A percentile compares a stretch with the other conserved stretches of the same genome.
Conservation (phyloP, 2,113 vertebrate species). For the Grammomys surdaster region DNA sequence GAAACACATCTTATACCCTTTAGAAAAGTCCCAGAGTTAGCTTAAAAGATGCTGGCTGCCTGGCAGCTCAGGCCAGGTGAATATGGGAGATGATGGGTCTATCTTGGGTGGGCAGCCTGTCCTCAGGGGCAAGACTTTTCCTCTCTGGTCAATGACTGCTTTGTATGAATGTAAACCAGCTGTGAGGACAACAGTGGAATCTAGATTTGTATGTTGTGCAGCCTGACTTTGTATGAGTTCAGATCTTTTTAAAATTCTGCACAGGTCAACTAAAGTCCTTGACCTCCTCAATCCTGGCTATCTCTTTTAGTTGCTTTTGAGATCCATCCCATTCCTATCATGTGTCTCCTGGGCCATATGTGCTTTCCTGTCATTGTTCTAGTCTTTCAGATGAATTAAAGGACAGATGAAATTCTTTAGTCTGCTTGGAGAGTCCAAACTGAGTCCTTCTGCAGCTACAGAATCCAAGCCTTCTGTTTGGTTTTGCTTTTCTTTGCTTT, state of each 20-base stretch:
- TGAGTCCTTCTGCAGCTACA: background rate
- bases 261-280: background rate
- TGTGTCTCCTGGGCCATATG: rapidly evolving
- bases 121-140: too few species aligned
- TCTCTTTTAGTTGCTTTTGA: background rate
- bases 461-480: background rate
- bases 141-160: too few species aligned
- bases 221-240: background rate
- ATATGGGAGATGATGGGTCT: background rate
- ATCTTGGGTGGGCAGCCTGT: background rate
- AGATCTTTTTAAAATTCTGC: background rate
- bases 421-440: background rate
- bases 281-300: background rate
- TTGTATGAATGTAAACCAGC: background rate
- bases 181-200: background rate
- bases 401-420: background rate
- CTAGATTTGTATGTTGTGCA: background rate
- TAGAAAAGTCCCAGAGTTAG: background rate
- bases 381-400: background rate
- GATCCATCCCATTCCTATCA: background rate
- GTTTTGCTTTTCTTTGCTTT: background rate
- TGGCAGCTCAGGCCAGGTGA: background rate
- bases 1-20: background rate
- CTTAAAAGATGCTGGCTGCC: background rate
- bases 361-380: background rate